Conservation (phyloP, 2,113 vertebrate genomes). For the Tursiops truncatus region DNA sequence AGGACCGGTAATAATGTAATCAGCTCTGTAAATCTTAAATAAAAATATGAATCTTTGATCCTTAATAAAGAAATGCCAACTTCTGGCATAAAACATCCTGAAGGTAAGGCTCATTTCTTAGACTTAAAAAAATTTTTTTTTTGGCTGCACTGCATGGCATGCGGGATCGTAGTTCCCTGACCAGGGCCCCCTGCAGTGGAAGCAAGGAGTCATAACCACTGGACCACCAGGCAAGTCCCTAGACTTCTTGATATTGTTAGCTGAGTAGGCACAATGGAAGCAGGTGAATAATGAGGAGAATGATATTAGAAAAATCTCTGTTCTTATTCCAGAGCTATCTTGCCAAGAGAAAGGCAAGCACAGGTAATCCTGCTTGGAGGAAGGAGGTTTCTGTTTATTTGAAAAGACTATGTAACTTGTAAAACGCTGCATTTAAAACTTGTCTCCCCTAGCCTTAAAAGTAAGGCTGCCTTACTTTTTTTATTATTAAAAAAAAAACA, state of each 20-base stretch:
- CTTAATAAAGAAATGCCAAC: not conserved
- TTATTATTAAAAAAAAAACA: not conserved
- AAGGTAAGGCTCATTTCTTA: not conserved
- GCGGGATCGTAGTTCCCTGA: not conserved
- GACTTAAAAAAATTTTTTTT: not conserved
- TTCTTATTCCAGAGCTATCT: not conserved
- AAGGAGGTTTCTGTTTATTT: not conserved
- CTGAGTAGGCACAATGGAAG: not conserved
- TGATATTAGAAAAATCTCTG: not conserved
- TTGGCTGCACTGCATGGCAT: not conserved
- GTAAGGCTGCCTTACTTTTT: not conserved
- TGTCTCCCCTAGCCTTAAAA: not conserved
- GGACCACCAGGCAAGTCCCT: not conserved
- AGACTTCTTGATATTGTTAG: not conserved
- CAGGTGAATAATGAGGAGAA: not conserved
- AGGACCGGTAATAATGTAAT: conserved; percentile 6
- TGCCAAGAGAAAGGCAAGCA: not conserved
- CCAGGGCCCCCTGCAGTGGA: not conserved
- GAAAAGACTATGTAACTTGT: not conserved
- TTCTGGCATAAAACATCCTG: not conserved
- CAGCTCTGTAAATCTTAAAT: not conserved
- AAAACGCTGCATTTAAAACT: conserved; percentile 26
- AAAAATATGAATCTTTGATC: conserved; percentile 32
- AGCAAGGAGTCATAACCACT: not conserved
- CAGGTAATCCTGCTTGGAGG: not conserved